Conservation (phyloP, 2,113 vertebrate genomes). For the Plectropomus leopardus region DNA sequence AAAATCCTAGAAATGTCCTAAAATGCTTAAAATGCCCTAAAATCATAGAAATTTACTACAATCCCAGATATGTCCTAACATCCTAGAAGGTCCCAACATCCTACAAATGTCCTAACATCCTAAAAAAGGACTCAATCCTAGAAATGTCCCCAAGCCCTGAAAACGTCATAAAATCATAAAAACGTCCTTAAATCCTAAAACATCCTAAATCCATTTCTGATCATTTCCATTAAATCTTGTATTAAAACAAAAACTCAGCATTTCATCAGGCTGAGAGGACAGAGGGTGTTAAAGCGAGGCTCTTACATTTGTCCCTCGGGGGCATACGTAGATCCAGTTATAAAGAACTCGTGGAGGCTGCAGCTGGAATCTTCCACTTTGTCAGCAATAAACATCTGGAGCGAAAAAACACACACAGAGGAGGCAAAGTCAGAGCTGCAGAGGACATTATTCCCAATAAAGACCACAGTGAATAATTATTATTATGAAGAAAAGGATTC, state of each 20-base stretch:
- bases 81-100: too few relatives aligned
- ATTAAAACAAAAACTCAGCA: background rate
- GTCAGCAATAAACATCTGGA: conserved; percentile 96
- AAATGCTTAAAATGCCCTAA: too few relatives aligned
- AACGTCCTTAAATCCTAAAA: too few relatives aligned
- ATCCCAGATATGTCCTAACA: too few relatives aligned
- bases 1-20: too few relatives aligned
- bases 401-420: conserved; percentile 38
- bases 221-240: background rate
- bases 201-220: too few relatives aligned
- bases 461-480: background rate
- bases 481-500: background rate
- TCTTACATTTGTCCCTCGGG: conserved; percentile 97
- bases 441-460: too few relatives aligned
- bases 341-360: conserved; percentile 92
- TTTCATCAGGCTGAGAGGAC: background rate
- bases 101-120: too few relatives aligned
- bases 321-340: conserved; percentile 95
- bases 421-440: background rate
- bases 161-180: too few relatives aligned
- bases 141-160: too few relatives aligned
- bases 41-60: too few relatives aligned
- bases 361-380: conserved; percentile 86
- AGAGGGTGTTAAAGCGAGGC: background rate
- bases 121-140: too few relatives aligned